phyloP scores from a whole-genome alignment of 1,140 invertebrate species.

The Alviniconcha marisindica region DNA sequence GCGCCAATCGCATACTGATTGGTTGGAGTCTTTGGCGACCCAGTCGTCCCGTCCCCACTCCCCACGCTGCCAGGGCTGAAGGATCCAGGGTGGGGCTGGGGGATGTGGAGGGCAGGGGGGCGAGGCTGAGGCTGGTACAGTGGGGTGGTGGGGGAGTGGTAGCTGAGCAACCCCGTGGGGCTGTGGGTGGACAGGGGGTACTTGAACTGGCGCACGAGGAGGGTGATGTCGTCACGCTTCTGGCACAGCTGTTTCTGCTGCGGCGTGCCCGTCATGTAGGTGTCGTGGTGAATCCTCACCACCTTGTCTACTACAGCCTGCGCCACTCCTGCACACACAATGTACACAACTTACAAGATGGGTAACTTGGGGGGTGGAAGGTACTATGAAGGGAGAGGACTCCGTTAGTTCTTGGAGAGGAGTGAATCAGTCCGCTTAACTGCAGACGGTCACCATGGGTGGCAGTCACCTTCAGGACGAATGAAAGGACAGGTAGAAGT shows the following conservation, averaged over 20 bases:
- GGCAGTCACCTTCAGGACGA: too few relatives aligned
- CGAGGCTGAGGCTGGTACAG: constrained; percentile 6
- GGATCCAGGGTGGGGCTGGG: constrained; percentile 28
- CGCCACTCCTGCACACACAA: constrained; percentile 81
- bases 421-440: too few relatives aligned
- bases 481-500: too few relatives aligned
- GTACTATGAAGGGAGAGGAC: too few relatives aligned
- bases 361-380: too few relatives aligned
- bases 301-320: constrained; percentile 92
- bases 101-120: constrained; percentile 42
- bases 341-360: too few relatives aligned
- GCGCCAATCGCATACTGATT: constrained; percentile 34
- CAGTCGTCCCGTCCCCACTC: constrained; percentile 51
- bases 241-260: constrained; percentile 70
- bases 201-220: constrained; percentile 92
- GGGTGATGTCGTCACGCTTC: constrained; percentile 87
- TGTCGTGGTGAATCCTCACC: constrained; percentile 88
- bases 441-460: too few relatives aligned
- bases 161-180: constrained; percentile 51
- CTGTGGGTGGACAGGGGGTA: constrained; percentile 81
- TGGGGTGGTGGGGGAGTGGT: constrained; percentile 18
- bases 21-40: constrained; percentile 47
- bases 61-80: constrained; percentile 58
- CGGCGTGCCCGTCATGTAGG: constrained; percentile 79
- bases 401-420: too few relatives aligned